Evolutionary conservation across 2,113 vertebrate genomes (phyloP).

Genomic region (Nicator chloris): DNA sequence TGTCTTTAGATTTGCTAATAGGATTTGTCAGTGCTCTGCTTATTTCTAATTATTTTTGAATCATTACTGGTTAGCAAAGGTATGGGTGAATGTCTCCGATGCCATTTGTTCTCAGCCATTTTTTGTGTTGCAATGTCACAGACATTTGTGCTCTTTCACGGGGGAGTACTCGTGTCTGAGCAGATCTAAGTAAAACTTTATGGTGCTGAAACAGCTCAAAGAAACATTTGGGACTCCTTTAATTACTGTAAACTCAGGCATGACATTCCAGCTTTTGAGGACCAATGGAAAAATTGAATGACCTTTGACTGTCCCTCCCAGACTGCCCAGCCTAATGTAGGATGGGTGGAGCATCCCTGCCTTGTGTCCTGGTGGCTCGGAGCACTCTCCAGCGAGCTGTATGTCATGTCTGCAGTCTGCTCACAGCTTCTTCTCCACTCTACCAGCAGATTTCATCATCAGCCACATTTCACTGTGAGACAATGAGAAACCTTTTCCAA

Average conservation of each 20-base stretch:
- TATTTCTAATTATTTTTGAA: neutral
- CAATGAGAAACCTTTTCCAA: neutral
- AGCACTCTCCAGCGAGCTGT: neutral
- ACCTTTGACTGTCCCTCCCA: neutral
- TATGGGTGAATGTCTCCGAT: neutral
- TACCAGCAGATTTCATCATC: neutral
- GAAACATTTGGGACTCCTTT: neutral
- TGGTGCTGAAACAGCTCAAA: neutral
- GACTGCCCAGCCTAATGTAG: neutral
- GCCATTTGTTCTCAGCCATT: neutral
- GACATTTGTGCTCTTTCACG: neutral
- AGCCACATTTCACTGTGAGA: neutral
- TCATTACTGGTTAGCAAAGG: neutral
- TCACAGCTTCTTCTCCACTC: neutral
- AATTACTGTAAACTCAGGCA: neutral
- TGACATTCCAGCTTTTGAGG: neutral
- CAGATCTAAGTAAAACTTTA: neutral
- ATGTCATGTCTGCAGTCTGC: neutral
- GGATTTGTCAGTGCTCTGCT: neutral
- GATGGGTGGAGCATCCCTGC: neutral
- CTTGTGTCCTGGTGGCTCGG: accelerated
- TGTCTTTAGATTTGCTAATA: neutral
- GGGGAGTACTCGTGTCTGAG: neutral
- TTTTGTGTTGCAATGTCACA: neutral
- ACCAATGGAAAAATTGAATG: neutral